phyloP scores from a whole-genome alignment of 2,113 vertebrate species.

The Hippocampus mohnikei region DNA sequence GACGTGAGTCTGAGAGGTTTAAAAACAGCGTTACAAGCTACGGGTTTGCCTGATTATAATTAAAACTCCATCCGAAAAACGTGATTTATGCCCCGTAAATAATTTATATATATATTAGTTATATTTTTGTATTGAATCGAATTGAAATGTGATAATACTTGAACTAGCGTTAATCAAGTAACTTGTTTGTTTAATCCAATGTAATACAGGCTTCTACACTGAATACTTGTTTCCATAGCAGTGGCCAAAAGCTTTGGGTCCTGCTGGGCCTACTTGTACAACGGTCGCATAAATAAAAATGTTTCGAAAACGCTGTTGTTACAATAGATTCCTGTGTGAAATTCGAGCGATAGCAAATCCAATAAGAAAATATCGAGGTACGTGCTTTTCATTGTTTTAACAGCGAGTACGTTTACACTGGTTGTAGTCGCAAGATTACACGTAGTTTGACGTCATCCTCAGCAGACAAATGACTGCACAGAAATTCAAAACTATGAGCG shows the following conservation, averaged over 20 bases:
- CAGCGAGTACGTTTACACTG: background rate
- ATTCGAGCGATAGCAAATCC: background rate
- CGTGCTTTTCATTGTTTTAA: background rate
- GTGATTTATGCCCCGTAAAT: background rate
- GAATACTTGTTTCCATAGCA: constrained; percentile 39
- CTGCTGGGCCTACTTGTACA: constrained; percentile 7
- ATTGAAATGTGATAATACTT: too few species aligned
- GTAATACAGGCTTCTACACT: constrained; percentile 11
- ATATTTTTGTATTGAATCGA: too few species aligned
- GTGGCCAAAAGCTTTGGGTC: constrained; percentile 18
- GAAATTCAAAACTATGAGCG: constrained; percentile 47
- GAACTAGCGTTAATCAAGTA: too few species aligned
- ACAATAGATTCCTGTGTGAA: background rate
- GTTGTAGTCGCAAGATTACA: background rate
- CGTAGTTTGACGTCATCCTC: constrained; percentile 40
- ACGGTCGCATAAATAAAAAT: constrained; percentile 7
- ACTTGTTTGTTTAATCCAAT: accelerated
- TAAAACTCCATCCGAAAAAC: background rate
- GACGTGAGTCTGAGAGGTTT: background rate
- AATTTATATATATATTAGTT: too few species aligned
- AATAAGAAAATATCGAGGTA: background rate
- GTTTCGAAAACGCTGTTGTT: background rate
- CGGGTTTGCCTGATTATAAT: constrained; percentile 32
- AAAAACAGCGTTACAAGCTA: background rate
- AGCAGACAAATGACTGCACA: background rate